These are phyloP conservation scores for Bombus sibiricus DNA, from an alignment of 1,140 invertebrate genomes.

Conservation along the genomic window DNA sequence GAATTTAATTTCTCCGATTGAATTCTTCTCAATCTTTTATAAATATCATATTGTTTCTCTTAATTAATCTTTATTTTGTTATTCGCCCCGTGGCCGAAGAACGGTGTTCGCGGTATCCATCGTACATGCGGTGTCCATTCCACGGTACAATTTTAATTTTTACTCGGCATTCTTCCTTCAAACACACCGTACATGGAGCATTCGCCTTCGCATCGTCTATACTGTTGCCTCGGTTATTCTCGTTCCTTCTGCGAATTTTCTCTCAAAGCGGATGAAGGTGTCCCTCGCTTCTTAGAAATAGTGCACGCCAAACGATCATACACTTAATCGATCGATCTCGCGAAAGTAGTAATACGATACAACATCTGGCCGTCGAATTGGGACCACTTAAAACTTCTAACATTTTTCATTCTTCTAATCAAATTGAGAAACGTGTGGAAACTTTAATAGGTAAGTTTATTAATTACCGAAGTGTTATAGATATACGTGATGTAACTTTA, in stretches of 20 bases:
- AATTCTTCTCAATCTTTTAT: neutral
- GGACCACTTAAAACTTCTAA: neutral
- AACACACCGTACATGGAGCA: neutral
- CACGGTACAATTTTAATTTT: slow-evolving; percentile 68
- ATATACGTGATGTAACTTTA: neutral
- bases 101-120: slow-evolving; percentile 64
- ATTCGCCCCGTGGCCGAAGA: slow-evolving; percentile 52
- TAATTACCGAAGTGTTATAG: neutral
- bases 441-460: neutral
- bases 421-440: neutral
- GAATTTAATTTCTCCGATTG: too few relatives aligned
- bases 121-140: slow-evolving; percentile 65
- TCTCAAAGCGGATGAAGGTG: neutral
- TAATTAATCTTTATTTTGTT: slow-evolving; percentile 59
- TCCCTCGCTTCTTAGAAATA: neutral
- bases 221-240: slow-evolving; percentile 10
- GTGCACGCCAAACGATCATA: neutral
- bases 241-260: neutral
- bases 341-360: neutral
- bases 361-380: neutral
- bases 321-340: neutral
- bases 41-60: neutral
- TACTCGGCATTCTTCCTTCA: slow-evolving; percentile 12
- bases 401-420: neutral
- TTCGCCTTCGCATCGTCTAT: neutral